Conservation (phyloP, 2,888 invertebrate species). For the Idaea dimidiata region DNA sequence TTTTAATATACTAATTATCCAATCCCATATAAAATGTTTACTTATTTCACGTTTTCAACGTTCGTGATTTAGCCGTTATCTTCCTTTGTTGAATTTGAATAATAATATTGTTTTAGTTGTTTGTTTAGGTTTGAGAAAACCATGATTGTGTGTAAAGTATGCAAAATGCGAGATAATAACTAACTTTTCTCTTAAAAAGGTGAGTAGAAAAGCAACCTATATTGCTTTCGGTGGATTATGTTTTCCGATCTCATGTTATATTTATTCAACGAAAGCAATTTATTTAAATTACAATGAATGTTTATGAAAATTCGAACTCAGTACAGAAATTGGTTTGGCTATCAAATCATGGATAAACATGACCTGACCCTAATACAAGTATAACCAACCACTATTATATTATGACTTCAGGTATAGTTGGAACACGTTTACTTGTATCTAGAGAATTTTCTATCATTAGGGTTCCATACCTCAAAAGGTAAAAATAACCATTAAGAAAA, state of each 20-base stretch:
- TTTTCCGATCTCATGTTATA: neutral
- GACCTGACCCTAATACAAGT: slow-evolving; percentile 9
- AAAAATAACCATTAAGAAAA: neutral
- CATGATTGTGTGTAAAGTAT: slow-evolving; percentile 11
- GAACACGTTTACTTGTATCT: neutral
- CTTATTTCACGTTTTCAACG: neutral
- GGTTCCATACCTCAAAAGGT: neutral
- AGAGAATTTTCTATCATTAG: neutral
- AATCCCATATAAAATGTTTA: neutral
- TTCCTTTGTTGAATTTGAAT: slow-evolving; percentile 2
- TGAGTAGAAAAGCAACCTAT: neutral
- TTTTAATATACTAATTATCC: neutral
- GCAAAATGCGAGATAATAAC: neutral
- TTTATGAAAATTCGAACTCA: slow-evolving; percentile 18
- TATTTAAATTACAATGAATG: neutral
- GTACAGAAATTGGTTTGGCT: slow-evolving; percentile 22
- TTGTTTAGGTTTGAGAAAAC: slow-evolving; percentile 23
- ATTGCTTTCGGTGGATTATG: neutral
- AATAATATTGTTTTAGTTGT: slow-evolving; percentile 16
- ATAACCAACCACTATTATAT: slow-evolving; percentile 9
- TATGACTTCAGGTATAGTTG: slow-evolving; percentile 5
- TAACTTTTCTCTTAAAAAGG: neutral
- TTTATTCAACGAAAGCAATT: slow-evolving; percentile 5
- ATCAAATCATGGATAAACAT: slow-evolving; percentile 12
- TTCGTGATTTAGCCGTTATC: slow-evolving; percentile 6